These are phyloP conservation scores for Brachylomia viminalis DNA, from an alignment of 2,888 invertebrate genomes.

Conservation along the genomic window DNA sequence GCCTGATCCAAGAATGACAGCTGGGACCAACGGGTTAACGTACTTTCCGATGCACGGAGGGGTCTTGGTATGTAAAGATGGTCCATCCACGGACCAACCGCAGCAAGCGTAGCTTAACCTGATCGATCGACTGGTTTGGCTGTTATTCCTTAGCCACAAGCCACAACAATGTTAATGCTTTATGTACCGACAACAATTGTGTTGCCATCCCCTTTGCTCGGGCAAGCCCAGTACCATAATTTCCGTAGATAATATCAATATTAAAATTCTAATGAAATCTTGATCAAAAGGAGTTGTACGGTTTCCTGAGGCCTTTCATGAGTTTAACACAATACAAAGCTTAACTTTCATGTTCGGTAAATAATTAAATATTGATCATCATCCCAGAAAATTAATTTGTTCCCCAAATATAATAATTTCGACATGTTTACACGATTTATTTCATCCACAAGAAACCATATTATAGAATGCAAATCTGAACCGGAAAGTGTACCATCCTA, in stretches of 20 bases:
- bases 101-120: background rate
- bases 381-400: background rate
- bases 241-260: background rate
- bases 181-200: background rate
- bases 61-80: background rate
- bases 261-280: background rate
- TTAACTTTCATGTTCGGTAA: constrained; percentile 2
- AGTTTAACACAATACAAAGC: background rate
- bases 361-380: constrained; percentile 1
- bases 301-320: constrained; percentile 16
- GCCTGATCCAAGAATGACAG: background rate
- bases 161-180: background rate
- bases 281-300: constrained; percentile 19
- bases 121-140: background rate
- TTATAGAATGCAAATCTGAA: background rate
- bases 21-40: background rate
- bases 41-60: background rate
- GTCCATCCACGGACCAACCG: background rate
- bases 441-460: background rate
- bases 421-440: background rate
- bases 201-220: background rate
- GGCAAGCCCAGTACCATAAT: background rate
- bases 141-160: background rate
- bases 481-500: background rate
- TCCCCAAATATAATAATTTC: background rate